phyloP scores from a whole-genome alignment of 2,888 invertebrate genomes.

The Mythimna albipuncta region DNA sequence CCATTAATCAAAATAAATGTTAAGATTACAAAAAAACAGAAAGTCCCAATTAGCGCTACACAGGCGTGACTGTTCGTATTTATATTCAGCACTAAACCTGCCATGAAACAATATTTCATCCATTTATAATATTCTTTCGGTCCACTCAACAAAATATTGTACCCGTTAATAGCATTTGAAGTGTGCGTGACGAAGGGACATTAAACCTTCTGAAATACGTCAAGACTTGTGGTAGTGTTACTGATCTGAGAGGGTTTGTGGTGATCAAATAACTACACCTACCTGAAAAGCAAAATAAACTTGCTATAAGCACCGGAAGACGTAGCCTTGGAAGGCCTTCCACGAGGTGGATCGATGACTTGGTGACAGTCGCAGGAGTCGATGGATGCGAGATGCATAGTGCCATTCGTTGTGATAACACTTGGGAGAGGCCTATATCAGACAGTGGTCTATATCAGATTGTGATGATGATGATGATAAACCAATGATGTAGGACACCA shows the following conservation, averaged over 20 bases:
- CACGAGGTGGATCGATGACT: too few species aligned
- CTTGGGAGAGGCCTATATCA: too few species aligned
- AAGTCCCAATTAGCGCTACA: conserved; percentile 42
- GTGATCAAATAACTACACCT: neutral
- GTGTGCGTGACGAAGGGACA: conserved; percentile 57
- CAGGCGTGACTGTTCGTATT: conserved; percentile 33
- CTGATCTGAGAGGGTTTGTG: neutral
- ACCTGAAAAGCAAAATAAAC: neutral
- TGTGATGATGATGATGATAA: too few species aligned
- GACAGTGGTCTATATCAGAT: too few species aligned
- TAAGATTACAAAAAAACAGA: conserved; percentile 20
- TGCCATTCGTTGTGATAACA: too few species aligned
- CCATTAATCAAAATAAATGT: conserved; percentile 47
- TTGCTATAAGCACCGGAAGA: neutral
- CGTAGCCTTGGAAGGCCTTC: too few species aligned
- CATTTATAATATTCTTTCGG: conserved; percentile 46
- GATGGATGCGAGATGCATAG: too few species aligned
- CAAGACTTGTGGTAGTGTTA: neutral
- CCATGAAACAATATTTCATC: conserved; percentile 43
- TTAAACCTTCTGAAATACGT: conserved; percentile 17
- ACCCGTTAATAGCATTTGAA: conserved; percentile 53
- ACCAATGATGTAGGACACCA: too few species aligned
- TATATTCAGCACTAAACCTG: conserved; percentile 31
- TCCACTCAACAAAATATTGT: conserved; percentile 54
- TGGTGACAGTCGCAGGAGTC: too few species aligned